A percentile compares a stretch with the other conserved stretches of the same genome.
phyloP scores from a whole-genome alignment of 1,140 invertebrate species.

The Gonatopus flavifemur region DNA sequence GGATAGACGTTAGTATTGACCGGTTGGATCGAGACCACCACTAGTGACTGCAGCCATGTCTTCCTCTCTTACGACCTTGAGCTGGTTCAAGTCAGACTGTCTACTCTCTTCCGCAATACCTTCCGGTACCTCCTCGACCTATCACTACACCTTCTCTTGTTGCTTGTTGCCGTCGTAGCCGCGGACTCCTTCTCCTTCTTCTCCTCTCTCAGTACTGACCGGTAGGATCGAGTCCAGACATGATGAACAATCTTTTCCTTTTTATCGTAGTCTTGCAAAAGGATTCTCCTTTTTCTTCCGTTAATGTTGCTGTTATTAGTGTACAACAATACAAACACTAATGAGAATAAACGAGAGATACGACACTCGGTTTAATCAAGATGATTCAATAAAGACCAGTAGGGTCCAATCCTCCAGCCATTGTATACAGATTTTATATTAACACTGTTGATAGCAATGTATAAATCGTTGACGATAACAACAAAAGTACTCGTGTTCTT shows the following conservation, averaged over 20 bases:
- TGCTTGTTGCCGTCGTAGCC: too few species aligned
- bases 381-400: slow-evolving; percentile 51
- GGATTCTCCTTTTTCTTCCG: too few species aligned
- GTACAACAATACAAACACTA: too few species aligned
- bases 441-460: slow-evolving; percentile 9
- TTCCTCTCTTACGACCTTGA: slow-evolving; percentile 50
- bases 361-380: background rate
- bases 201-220: slow-evolving; percentile 36
- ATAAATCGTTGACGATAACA: too few species aligned
- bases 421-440: too few species aligned
- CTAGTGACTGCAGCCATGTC: slow-evolving; percentile 45
- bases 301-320: too few species aligned
- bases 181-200: too few species aligned
- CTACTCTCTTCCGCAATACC: slow-evolving; percentile 18
- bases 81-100: slow-evolving; percentile 10
- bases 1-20: slow-evolving; percentile 40
- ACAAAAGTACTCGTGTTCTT: too few species aligned
- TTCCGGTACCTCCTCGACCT: slow-evolving; percentile 16
- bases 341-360: background rate
- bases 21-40: slow-evolving; percentile 45
- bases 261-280: too few species aligned
- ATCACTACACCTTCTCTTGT: too few species aligned
- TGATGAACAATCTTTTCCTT: slow-evolving; percentile 9
- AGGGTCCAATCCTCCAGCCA: slow-evolving; percentile 46
- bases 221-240: slow-evolving; percentile 43